Base-by-base conservation (phyloP, 2,888 invertebrate species). In the Blomia tropicalis region DNA sequence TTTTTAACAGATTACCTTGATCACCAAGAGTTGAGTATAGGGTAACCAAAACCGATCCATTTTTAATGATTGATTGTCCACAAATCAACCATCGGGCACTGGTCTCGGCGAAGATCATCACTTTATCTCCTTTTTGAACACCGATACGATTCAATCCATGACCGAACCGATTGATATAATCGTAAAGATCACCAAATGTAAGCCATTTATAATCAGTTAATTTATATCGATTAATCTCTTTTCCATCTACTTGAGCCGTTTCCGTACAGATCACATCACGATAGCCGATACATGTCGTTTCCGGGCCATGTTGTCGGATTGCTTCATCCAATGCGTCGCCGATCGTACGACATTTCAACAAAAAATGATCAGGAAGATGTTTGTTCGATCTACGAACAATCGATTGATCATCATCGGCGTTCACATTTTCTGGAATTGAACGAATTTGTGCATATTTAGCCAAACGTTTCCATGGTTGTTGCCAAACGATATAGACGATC, bases 41-140 rank as follows among this genome's bases (percentile, higher is more conserved):
- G 0, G 96, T 98, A 2, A 93, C 93, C 71, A 96, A 83, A 31
- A 58, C 56, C 2, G 63, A 51, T 19, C 63, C 63, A 17, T 87
- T 87, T 73, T 88, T 90, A 78, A 98, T 92, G 75, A 92, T 87
- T 60, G 90, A 93, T 72, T 95, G 89, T 0, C 93, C 92, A 0
- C 91, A 86, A 59, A 95, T 79, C 83, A 95, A 85, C 98, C 98
- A 98, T 76, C 96, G 96, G 58, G 88, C 88, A 69, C 95, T 79
- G 0, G 96, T 98, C 77, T 98, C 98, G 0, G 95, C 92, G 77
- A 93, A 96, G 71, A 98, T 83, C 61, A 87, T 90, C 68, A 96
- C 79, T 74, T 86, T 87, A 66, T 81, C 76, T 7, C 79, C 79
- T 7, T 85, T 82, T 68, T 77, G 74, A 70, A 85, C 81, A 30